A percentile compares a stretch with the other conserved stretches of the same genome.
phyloP scores from a whole-genome alignment of 2,797 vertebrate species.

The Merluccius polli region DNA sequence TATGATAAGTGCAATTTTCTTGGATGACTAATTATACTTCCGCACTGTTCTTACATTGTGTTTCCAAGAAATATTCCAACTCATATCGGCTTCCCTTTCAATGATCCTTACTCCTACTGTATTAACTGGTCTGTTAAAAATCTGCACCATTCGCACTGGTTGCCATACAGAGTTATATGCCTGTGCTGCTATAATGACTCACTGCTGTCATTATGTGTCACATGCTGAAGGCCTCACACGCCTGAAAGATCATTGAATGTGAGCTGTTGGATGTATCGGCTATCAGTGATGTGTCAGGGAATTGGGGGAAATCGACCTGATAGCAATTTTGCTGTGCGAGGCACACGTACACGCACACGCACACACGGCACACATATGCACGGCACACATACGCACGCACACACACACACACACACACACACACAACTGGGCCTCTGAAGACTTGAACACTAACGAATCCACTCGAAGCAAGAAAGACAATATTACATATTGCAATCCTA shows the following conservation, averaged over 20 bases:
- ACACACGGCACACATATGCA: neutral
- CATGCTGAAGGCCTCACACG: neutral
- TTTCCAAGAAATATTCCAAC: no score
- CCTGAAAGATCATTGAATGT: neutral
- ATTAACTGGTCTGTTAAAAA: neutral
- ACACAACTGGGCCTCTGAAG: conserved; percentile 23
- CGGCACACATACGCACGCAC: neutral
- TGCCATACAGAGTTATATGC: conserved; percentile 1
- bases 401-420: conserved; percentile 21
- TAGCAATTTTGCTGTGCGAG: neutral
- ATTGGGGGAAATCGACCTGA: conserved; percentile 40
- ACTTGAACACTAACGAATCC: conserved; percentile 27
- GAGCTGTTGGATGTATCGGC: conserved; percentile 14
- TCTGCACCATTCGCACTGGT: neutral
- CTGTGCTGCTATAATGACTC: neutral
- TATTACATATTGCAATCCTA: conserved; percentile 42
- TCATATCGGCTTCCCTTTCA: no score
- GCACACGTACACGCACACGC: neutral
- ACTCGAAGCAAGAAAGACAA: conserved; percentile 40
- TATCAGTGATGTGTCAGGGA: conserved; percentile 22
- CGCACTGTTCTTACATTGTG: no score
- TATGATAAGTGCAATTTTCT: no score
- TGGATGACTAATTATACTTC: no score
- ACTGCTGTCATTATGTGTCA: neutral
- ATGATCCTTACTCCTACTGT: no score